Percentiles rank a stretch among this genome's conserved stretches.
These are phyloP conservation scores for Pseudorhombus dupliciocellatus DNA, from an alignment of 2,113 vertebrate genomes.

Conservation along the genomic window DNA sequence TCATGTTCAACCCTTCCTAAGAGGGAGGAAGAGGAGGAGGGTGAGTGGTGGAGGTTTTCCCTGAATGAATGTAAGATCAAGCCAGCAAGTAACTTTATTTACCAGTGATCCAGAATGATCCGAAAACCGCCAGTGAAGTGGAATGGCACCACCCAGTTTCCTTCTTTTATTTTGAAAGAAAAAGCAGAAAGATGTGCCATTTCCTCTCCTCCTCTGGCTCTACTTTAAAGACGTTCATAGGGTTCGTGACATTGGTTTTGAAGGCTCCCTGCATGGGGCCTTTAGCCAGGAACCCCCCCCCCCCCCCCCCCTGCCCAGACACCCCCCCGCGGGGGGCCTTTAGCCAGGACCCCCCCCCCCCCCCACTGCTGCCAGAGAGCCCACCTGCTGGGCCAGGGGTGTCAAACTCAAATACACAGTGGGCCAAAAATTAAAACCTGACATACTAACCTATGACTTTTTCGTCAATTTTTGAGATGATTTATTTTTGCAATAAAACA, in stretches of 20 bases:
- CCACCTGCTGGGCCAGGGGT: slow-evolving; percentile 69
- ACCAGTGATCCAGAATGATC: too few relatives aligned
- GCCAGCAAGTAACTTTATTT: neutral
- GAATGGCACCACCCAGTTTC: neutral
- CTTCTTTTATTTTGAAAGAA: neutral
- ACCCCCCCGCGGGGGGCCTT: slow-evolving; percentile 50
- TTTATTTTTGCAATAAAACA: too few relatives aligned
- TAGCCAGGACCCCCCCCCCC: slow-evolving; percentile 68
- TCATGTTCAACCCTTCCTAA: slow-evolving; percentile 41
- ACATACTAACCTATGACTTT: too few relatives aligned
- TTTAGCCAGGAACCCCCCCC: slow-evolving; percentile 57
- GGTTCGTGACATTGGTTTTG: slow-evolving; percentile 71
- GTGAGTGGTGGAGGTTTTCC: neutral
- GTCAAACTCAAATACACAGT: too few relatives aligned
- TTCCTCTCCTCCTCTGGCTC: neutral
- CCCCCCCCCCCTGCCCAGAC: slow-evolving; percentile 45
- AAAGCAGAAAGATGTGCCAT: neutral
- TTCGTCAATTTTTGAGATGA: too few relatives aligned
- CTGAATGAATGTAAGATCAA: neutral
- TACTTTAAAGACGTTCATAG: slow-evolving; percentile 76
- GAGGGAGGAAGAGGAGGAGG: neutral
- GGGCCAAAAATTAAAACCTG: too few relatives aligned
- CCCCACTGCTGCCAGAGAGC: slow-evolving; percentile 57
- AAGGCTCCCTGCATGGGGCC: slow-evolving; percentile 56
- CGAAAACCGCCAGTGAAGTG: neutral